A percentile compares a stretch with the other conserved stretches of the same genome.
These are phyloP conservation scores for Drosophila recens DNA, from an alignment of 2,888 invertebrate genomes.

Conservation along the genomic window DNA sequence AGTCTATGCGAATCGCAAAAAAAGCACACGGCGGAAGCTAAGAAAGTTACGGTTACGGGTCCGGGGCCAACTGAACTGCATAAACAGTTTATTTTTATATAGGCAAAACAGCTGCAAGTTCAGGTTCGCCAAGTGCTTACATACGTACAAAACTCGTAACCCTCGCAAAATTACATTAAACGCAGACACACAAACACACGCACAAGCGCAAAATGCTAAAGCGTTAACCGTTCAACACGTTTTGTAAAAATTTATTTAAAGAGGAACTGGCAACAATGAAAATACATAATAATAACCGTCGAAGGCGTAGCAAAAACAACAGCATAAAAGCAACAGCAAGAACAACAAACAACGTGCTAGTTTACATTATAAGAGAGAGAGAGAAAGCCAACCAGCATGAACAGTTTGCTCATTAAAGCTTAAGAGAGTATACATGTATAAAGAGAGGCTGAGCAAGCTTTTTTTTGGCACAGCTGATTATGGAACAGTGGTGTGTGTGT, in stretches of 20 bases:
- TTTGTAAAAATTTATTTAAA: conserved; percentile 51
- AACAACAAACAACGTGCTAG: conserved; percentile 48
- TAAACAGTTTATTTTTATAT: conserved; percentile 75
- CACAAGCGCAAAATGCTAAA: conserved; percentile 44
- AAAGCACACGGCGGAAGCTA: conserved; percentile 38
- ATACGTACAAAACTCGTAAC: conserved; percentile 54
- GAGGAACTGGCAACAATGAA: conserved; percentile 20
- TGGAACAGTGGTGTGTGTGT: background rate
- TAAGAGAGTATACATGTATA: conserved; percentile 7
- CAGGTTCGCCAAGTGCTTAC: conserved; percentile 26
- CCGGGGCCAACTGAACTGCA: conserved; percentile 59
- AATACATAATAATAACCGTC: conserved; percentile 49
- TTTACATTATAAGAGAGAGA: conserved; percentile 7
- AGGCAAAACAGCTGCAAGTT: conserved; percentile 65
- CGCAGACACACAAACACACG: conserved; percentile 16
- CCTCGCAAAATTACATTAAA: conserved; percentile 52
- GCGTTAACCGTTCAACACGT: conserved; percentile 65
- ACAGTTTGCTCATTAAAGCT: conserved; percentile 22
- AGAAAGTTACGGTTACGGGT: conserved; percentile 38
- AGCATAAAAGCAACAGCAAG: conserved; percentile 22
- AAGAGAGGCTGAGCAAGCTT: conserved; percentile 36
- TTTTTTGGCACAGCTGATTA: conserved; percentile 54
- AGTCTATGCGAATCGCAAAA: background rate
- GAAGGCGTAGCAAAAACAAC: conserved; percentile 25
- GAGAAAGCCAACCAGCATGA: background rate